These are phyloP conservation scores for Apodemus speciosus DNA, from an alignment of 2,113 vertebrate species.

Conservation along the genomic window DNA sequence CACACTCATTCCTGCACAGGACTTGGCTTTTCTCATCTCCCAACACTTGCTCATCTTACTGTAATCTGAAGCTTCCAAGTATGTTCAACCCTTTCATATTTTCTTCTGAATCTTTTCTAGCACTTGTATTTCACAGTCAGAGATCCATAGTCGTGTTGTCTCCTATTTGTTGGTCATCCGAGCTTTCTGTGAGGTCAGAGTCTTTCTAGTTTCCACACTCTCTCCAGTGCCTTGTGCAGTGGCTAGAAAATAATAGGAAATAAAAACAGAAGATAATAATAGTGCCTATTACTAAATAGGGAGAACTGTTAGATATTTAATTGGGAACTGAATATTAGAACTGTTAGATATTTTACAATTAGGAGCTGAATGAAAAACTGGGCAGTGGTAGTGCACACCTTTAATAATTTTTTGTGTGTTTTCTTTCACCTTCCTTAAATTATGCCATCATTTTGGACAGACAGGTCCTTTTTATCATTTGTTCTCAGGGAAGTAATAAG, in stretches of 20 bases:
- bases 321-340: background rate
- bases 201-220: slow-evolving; percentile 17
- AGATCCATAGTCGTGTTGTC: background rate
- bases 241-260: background rate
- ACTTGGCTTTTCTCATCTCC: background rate
- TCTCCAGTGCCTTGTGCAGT: background rate
- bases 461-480: slow-evolving; percentile 33
- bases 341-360: slow-evolving; percentile 7
- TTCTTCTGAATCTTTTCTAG: slow-evolving; percentile 28
- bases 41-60: background rate
- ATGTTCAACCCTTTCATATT: background rate
- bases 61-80: background rate
- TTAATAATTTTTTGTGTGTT: slow-evolving; percentile 30
- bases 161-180: slow-evolving; percentile 12
- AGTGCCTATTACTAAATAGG: slow-evolving; percentile 2
- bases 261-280: background rate
- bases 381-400: background rate
- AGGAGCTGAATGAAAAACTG: background rate
- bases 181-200: background rate
- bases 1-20: background rate
- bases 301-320: background rate
- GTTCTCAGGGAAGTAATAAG: background rate
- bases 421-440: background rate
- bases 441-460: background rate
- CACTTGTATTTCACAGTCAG: background rate